Evolutionary conservation across 2,888 invertebrate species (phyloP).

Genomic region (Noctua comes): DNA sequence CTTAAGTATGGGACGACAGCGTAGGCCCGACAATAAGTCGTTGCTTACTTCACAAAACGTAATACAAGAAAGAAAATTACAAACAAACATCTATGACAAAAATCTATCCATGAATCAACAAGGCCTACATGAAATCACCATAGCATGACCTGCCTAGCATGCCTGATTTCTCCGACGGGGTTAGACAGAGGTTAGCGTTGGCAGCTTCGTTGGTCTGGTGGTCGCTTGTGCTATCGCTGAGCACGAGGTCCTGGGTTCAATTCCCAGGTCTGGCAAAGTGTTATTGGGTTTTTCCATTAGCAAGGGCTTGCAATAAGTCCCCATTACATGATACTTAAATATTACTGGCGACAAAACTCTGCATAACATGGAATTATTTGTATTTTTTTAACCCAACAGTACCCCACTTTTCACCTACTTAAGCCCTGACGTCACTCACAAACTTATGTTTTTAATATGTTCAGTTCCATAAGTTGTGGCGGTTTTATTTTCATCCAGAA

Average conservation of each 20-base stretch:
- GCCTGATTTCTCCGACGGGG: not conserved
- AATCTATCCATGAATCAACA: no score
- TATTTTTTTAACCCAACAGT: not conserved
- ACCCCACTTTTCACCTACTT: slow-evolving; percentile 16
- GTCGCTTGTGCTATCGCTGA: not conserved
- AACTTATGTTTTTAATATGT: slow-evolving; percentile 35
- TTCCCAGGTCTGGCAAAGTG: not conserved
- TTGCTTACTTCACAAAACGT: no score
- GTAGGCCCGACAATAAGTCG: no score
- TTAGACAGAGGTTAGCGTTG: not conserved
- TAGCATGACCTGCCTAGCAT: not conserved
- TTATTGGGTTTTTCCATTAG: not conserved
- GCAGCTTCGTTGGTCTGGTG: not conserved
- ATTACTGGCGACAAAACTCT: no score
- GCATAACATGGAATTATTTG: not conserved
- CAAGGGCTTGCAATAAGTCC: no score
- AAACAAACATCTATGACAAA: no score
- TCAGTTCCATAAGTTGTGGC: slow-evolving; percentile 3
- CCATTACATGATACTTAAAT: no score
- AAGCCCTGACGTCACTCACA: slow-evolving; percentile 2
- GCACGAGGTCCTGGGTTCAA: not conserved
- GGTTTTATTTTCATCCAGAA: slow-evolving; percentile 50
- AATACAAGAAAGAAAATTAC: no score
- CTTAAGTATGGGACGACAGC: no score
- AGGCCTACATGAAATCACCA: no score